These are phyloP conservation scores for Chelonus formosanus DNA, from an alignment of 2,888 invertebrate species.

Conservation along the genomic window DNA sequence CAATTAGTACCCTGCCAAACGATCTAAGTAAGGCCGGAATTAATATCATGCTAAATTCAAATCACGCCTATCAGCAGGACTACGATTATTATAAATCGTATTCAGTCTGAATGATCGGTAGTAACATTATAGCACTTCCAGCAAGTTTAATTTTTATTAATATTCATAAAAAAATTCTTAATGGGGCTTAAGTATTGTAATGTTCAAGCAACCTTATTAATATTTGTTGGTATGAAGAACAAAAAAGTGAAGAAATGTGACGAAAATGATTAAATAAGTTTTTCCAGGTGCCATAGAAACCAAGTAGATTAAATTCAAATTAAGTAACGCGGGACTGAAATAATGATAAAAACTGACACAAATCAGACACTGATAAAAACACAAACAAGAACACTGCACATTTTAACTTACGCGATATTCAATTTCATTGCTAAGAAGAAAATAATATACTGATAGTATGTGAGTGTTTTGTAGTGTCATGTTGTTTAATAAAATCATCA, in stretches of 20 bases:
- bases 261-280: not conserved
- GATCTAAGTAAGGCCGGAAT: conserved; percentile 65
- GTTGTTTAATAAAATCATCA: conserved; percentile 25
- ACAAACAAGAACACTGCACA: conserved; percentile 44
- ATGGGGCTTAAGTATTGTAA: not conserved
- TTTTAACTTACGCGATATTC: conserved; percentile 50
- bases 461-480: conserved; percentile 36
- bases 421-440: conserved; percentile 44
- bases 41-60: conserved; percentile 62
- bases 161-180: not conserved
- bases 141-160: not conserved
- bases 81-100: no score
- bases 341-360: conserved; percentile 36
- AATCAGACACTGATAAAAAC: conserved; percentile 26
- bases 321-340: conserved; percentile 27
- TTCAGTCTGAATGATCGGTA: no score
- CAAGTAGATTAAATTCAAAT: conserved; percentile 15
- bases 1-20: conserved; percentile 81
- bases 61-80: conserved; percentile 23
- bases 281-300: conserved; percentile 33
- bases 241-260: conserved; percentile 2
- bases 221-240: not conserved
- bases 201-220: conserved; percentile 1
- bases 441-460: conserved; percentile 36
- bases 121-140: no score